Percentiles rank a stretch among this genome's conserved stretches.
Conservation (phyloP, 2,888 invertebrate genomes). For the Protula sp. region DNA sequence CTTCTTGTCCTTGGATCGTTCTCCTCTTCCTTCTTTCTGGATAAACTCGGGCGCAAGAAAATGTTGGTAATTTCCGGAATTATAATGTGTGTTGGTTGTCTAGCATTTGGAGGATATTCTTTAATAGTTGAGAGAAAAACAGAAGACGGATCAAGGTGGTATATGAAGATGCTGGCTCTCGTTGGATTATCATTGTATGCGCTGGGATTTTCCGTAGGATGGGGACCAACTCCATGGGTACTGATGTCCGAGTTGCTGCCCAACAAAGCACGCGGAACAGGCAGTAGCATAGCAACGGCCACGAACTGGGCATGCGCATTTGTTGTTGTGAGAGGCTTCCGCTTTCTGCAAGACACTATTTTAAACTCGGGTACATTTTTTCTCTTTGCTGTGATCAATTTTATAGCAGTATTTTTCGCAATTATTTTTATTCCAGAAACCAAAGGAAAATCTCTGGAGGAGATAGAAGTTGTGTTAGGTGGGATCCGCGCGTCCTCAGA, state of each 20-base stretch:
- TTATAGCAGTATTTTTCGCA: constrained; percentile 73
- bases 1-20: constrained; percentile 86
- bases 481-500: no score
- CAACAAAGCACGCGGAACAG: constrained; percentile 74
- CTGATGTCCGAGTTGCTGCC: constrained; percentile 62
- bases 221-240: constrained; percentile 53
- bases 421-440: constrained; percentile 85
- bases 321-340: constrained; percentile 45
- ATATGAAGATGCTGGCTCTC: constrained; percentile 38
- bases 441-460: constrained; percentile 82
- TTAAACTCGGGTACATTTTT: constrained; percentile 64
- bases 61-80: constrained; percentile 76
- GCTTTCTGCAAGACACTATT: constrained; percentile 30
- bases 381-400: constrained; percentile 71
- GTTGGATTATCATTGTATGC: constrained; percentile 43
- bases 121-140: constrained; percentile 10
- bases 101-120: constrained; percentile 45
- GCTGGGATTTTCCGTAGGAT: constrained; percentile 51
- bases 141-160: constrained; percentile 19
- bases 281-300: constrained; percentile 82
- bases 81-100: constrained; percentile 39
- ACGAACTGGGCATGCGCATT: constrained; percentile 63
- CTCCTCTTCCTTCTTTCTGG: constrained; percentile 78
- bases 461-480: no score
- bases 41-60: constrained; percentile 82